Evolutionary conservation across 2,797 vertebrate species (phyloP), one percentile per base, ranked within the genome.

Genomic region (Pseudochromis fuscus): DNA sequence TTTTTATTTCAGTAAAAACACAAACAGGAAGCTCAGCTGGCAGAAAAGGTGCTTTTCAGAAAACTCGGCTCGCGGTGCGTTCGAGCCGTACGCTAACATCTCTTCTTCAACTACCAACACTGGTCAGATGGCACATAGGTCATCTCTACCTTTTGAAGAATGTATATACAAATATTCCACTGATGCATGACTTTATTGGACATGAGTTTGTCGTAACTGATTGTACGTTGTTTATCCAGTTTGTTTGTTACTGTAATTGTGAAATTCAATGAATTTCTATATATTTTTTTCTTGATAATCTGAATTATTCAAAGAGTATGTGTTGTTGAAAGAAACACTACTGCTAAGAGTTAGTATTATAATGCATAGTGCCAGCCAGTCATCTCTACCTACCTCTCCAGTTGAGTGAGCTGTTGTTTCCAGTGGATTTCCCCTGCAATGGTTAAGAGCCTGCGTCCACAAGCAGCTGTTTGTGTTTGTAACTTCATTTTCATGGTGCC

Each of bases 361-460:
- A 75, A 73, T 66, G 65, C 77, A 89, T 73, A 86, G 57, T 35
- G 62, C 77, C 84, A 82, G 75, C 85, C 79, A 77, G 82, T 57
- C 56, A 50, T 85, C 76, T 75, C 50, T 77, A 89, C 88, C 92
- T 93, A 92, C 92, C 93, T 94, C 93, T 94, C 87, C 79, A 66
- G 70, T 64, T 73, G 60, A 88, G 71, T 82, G 76, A 88, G 71
- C 68, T 86, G 59, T 69, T 72, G 57, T 83, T 88, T 86, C 67
- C 61, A 67, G 31, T 69, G 51, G 27, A 52, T 67, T 64, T 77
- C 46, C n/a, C 56, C 58, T 81, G 46, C 55, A 44, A 49, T 65
- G 70, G 30, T 66, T 87, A 40, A 72, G n/a, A n/a, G n/a, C n/a
- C n/a, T n/a, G n/a, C n/a, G n/a, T n/a, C n/a, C n/a, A n/a, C n/a